Evolutionary conservation across 2,888 invertebrate species (phyloP), one percentile per base, ranked within the genome.

Genomic region (Oxycera nigricornis): DNA sequence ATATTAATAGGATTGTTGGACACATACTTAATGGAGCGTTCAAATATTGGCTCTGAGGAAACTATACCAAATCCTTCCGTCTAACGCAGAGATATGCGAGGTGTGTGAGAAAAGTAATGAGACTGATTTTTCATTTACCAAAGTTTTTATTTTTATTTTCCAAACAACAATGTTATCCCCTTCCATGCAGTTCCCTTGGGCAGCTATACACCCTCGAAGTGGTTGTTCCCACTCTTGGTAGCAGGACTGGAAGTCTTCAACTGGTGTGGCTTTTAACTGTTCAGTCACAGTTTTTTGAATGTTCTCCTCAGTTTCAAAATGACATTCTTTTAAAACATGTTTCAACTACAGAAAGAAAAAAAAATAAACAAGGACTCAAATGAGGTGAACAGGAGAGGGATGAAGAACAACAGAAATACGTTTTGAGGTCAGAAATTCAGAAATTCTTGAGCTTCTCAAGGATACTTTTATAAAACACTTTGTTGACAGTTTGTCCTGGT

Each of bases 171-270:
- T 59, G 26, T 24, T 28, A 30, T 59, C 28, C 30, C 30, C 17
- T 59, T 59, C 59, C 26, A 28, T 11, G 59, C 30, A 59, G 30
- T 59, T 2, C 59, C 59, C 28, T 59, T 28, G 59, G 59, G 59
- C n/a, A 59, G 1, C 59, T 59, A 14, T 30, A 59, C 9, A 59
- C 20, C 55, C 22, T 14, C 30, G 28, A 30, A 59, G 59, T 28
- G 14, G 30, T 55, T 7, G 22, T 59, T 59, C 28, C 59, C 26
- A 59, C 59, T 59, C 30, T 59, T 59, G 59, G 28, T 59, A 59
- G 59, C 59, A 59, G 1, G 28, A 0, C 59, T 28, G 30, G 30
- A 59, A 30, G 59, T 2, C 30, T 59, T 59, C 59, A 0, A 59
- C 59, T 14, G 59, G 30, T 59, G 30, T 26, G 28, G 30, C n/a